These are phyloP conservation scores for Cylas formicarius DNA, from an alignment of 1,140 invertebrate species.

Conservation along the genomic window DNA sequence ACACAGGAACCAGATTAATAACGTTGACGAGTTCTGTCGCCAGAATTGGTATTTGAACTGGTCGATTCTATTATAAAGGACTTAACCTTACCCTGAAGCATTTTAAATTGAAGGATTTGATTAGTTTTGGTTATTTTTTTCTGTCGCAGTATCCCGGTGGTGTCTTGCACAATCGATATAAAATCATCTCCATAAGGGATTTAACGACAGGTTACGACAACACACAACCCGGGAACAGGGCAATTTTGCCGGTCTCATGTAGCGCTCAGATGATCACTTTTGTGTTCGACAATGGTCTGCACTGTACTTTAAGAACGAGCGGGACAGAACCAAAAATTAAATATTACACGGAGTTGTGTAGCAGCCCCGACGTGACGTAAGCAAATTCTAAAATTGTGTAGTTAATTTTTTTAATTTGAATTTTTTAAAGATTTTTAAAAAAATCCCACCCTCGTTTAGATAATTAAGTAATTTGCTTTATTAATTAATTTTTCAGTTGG, in stretches of 20 bases:
- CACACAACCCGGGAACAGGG: constrained; percentile 59
- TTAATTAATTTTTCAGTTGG: too few species aligned
- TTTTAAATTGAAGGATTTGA: too few species aligned
- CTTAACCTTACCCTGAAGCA: too few species aligned
- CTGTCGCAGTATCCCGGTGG: constrained; percentile 74
- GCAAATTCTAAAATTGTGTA: constrained; percentile 35
- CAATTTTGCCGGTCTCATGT: constrained; percentile 69
- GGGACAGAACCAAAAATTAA: constrained; percentile 99
- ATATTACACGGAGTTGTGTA: constrained; percentile 90
- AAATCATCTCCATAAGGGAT: constrained; percentile 72
- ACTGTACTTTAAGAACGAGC: constrained; percentile 86
- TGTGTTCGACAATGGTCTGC: constrained; percentile 78
- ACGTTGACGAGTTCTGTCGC: too few species aligned
- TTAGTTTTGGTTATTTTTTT: constrained; percentile 6
- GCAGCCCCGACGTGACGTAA: constrained; percentile 56
- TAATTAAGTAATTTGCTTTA: too few species aligned
- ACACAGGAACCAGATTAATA: too few species aligned
- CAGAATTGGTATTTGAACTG: too few species aligned
- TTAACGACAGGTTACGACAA: constrained; percentile 85
- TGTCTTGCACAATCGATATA: constrained; percentile 63
- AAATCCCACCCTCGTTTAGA: too few species aligned
- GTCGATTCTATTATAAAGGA: too few species aligned
- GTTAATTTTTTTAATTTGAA: too few species aligned
- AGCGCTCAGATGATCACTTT: constrained; percentile 89
- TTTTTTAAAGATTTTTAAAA: too few species aligned